phyloP scores from a whole-genome alignment of 2,797 vertebrate genomes.

The Ctenochaetus hawaiiensis region DNA sequence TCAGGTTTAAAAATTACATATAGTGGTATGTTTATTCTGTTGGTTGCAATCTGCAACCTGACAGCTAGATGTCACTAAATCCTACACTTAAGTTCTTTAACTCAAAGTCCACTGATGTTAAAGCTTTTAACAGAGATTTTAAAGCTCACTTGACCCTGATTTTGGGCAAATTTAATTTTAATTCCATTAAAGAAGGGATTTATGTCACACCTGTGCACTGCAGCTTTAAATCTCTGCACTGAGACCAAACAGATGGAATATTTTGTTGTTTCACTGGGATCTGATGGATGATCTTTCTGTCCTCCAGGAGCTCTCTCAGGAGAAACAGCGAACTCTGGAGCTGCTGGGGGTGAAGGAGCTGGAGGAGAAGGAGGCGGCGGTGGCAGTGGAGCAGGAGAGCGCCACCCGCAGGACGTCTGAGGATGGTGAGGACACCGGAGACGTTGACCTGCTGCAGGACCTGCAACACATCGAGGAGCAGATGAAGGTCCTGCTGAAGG shows the following conservation, averaged over 20 bases:
- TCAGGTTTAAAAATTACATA: too few relatives aligned
- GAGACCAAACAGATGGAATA: neutral
- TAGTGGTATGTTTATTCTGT: too few relatives aligned
- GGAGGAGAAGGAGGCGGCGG: conserved; percentile 50
- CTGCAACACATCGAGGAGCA: conserved; percentile 93
- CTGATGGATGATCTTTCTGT: neutral
- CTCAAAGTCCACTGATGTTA: too few relatives aligned
- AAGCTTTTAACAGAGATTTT: too few relatives aligned
- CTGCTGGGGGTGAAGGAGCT: conserved; percentile 88
- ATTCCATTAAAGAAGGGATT: too few relatives aligned
- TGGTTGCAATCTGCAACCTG: too few relatives aligned
- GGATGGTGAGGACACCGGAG: conserved; percentile 62
- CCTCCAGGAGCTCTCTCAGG: conserved; percentile 91
- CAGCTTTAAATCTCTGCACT: neutral
- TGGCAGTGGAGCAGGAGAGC: neutral
- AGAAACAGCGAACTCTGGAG: conserved; percentile 92
- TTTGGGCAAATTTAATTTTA: too few relatives aligned
- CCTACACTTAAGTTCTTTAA: too few relatives aligned
- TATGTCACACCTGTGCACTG: neutral
- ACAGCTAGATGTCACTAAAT: too few relatives aligned
- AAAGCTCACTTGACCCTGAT: too few relatives aligned
- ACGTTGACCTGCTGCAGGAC: conserved; percentile 86
- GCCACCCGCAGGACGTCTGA: conserved; percentile 14
- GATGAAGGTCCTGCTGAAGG: conserved; percentile 91
- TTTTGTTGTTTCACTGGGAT: neutral